A percentile compares a stretch with the other conserved stretches of the same genome.
Conservation (phyloP, 2,888 invertebrate species). For the Eilema caniola region DNA sequence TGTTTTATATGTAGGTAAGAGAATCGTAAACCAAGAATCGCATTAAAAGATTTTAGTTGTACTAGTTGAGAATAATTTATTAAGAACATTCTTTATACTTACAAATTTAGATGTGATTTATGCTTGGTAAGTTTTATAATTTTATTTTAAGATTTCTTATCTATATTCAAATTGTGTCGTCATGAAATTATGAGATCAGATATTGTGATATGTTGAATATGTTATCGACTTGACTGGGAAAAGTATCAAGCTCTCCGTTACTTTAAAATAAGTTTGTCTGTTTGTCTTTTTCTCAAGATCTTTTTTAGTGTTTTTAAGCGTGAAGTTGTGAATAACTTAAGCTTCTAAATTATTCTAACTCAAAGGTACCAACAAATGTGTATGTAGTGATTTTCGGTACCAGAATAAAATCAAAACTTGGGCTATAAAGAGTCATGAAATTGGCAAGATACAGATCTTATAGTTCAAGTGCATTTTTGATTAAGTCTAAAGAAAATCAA, state of each 20-base stretch:
- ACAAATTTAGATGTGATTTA: neutral
- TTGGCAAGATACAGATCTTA: no score
- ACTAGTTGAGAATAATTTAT: neutral
- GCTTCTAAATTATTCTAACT: no score
- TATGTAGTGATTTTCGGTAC: no score
- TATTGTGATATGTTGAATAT: neutral
- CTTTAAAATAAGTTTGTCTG: accelerated
- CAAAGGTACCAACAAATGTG: no score
- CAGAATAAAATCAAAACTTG: no score
- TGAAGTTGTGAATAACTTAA: no score
- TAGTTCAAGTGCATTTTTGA: no score
- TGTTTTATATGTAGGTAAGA: constrained; percentile 15
- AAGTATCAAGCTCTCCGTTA: no score
- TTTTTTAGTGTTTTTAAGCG: no score
- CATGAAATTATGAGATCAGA: neutral
- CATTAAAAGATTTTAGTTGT: neutral
- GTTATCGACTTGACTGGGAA: no score
- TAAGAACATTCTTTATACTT: neutral
- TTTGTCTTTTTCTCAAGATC: neutral
- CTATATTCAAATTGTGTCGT: neutral
- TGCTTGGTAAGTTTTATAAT: neutral
- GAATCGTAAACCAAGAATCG: constrained; percentile 10
- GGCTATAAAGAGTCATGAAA: no score
- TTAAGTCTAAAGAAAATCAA: no score
- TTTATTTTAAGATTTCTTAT: neutral